Conservation (phyloP, 2,113 vertebrate species). For the Carettochelys insculpta region DNA sequence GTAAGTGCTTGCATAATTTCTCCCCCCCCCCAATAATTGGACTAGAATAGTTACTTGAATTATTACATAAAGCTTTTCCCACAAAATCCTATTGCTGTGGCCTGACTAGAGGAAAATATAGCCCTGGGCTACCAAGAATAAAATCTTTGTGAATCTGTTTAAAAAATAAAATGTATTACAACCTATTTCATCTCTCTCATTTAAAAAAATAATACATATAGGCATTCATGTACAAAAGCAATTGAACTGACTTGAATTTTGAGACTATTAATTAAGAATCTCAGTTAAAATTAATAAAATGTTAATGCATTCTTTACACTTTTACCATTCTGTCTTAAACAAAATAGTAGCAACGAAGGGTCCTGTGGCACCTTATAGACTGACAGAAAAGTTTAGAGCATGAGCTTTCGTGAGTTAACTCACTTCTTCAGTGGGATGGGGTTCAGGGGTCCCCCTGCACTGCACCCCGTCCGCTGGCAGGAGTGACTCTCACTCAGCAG, state of each 20-base stretch:
- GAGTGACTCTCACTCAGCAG: no score
- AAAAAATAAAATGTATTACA: conserved; percentile 12
- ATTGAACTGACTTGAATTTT: conserved; percentile 13
- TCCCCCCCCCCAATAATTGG: conserved; percentile 62
- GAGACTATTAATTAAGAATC: conserved; percentile 19
- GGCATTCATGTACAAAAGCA: conserved; percentile 40
- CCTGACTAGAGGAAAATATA: conserved; percentile 41
- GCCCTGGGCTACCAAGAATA: conserved; percentile 18
- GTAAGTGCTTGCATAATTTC: background rate
- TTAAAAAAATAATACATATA: conserved; percentile 20
- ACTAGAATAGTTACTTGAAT: conserved; percentile 62
- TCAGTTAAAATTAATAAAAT: conserved; percentile 19
- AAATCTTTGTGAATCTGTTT: background rate
- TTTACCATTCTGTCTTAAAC: conserved; percentile 45
- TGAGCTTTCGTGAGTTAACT: no score
- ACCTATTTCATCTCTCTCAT: background rate
- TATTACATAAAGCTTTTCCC: conserved; percentile 44
- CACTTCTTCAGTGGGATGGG: no score
- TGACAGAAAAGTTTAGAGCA: no score
- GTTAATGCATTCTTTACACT: background rate
- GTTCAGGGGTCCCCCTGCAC: no score
- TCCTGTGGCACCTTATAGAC: no score
- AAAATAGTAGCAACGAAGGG: no score
- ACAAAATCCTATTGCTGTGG: conserved; percentile 30
- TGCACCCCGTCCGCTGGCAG: no score